Base-by-base conservation (phyloP, 2,888 invertebrate genomes). In the Julus scandinavius region DNA sequence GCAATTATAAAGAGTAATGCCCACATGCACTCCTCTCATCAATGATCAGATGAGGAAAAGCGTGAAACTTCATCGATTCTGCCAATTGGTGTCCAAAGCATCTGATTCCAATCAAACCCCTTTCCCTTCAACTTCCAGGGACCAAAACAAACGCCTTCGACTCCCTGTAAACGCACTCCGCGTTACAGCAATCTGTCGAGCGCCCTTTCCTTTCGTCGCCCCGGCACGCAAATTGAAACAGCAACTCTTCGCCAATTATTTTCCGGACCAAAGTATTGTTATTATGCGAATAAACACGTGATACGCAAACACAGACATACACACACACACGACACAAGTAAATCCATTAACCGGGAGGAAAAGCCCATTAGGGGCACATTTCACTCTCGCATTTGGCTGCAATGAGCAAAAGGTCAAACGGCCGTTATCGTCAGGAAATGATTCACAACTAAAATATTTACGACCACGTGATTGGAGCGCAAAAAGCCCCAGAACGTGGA, bases 251-350 rank as follows among this genome's bases (percentile, higher is more conserved):
- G 38, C 80, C 80, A 72, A 72, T 72, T 72, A 72, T 29, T 54
- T 72, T 29, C 72, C 72, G 6, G 38, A 80, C 80, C 2, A 15
- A 2, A 15, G 38, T 15, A 80, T 38, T 4, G 11, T 38, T 38
- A 80, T 80, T 80, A 80, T 38, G 80, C 80, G 80, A 38, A 29
- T 80, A 15, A 38, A 38, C 80, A 80, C 38, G 80, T 6, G 80
- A 13, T 80, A 38, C 38, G 80, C 80, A 80, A 80, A 80, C 80
- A 80, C 80, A n/a, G n/a, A n/a, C n/a, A n/a, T n/a, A 80, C 63
- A 63, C 63, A 54, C 54, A 63, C 80, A 80, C 80, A 20, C 2
- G 20, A 72, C 72, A 72, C 72, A 29, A 72, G 29, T n/a, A 72
- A 72, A 20, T 72, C 72, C 72, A 72, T 72, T 72, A 72, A 72